Evolutionary conservation across 2,888 invertebrate species (phyloP).

Genomic region (Drosophila mulleri): DNA sequence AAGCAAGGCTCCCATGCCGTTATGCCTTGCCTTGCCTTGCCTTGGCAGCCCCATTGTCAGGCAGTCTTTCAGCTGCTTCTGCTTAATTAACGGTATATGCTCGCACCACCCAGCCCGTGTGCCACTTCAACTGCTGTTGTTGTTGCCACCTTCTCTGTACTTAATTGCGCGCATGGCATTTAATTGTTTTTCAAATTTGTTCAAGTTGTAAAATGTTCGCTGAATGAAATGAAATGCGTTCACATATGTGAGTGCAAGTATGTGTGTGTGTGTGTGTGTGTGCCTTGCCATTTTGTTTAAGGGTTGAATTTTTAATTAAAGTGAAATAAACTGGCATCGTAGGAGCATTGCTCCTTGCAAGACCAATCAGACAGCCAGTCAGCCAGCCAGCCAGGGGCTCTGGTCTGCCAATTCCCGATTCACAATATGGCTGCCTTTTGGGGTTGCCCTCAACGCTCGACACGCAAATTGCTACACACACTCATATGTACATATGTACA

Average conservation of each 20-base stretch:
- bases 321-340: constrained; percentile 47
- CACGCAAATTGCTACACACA: constrained; percentile 72
- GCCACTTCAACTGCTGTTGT: constrained; percentile 66
- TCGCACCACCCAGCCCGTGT: constrained; percentile 23
- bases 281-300: constrained; percentile 60
- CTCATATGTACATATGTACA: background rate
- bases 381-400: background rate
- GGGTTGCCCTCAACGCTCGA: constrained; percentile 41
- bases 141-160: constrained; percentile 83
- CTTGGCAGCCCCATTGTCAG: constrained; percentile 28
- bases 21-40: background rate
- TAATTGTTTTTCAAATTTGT: constrained; percentile 84
- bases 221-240: constrained; percentile 59
- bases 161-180: constrained; percentile 85
- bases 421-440: constrained; percentile 71
- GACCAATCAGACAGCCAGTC: constrained; percentile 42
- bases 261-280: constrained; percentile 23
- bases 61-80: constrained; percentile 53
- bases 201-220: constrained; percentile 77
- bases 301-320: constrained; percentile 80
- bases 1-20: constrained; percentile 11
- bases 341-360: constrained; percentile 71
- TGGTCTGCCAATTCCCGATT: constrained; percentile 38
- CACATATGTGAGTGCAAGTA: constrained; percentile 14
- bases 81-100: constrained; percentile 82